A percentile compares a stretch with the other conserved stretches of the same genome.
These are phyloP conservation scores for Spheniscus humboldti DNA, from an alignment of 2,797 vertebrate genomes.

Conservation along the genomic window DNA sequence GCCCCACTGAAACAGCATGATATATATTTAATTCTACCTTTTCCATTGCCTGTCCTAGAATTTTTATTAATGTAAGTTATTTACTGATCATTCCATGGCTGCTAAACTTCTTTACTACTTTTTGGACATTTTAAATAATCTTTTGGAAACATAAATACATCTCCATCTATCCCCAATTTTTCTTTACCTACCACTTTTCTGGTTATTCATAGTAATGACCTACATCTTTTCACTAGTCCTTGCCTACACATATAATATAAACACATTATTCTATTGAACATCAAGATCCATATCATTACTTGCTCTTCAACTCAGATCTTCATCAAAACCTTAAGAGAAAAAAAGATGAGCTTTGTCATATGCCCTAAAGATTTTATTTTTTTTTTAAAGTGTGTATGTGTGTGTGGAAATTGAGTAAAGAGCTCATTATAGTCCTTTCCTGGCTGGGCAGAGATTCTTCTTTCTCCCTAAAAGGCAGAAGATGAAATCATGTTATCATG, in stretches of 20 bases:
- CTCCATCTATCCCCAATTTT: neutral
- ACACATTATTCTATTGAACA: neutral
- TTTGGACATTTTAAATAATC: neutral
- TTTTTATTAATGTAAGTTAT: neutral
- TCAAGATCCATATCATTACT: neutral
- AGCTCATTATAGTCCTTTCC: neutral
- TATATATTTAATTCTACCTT: neutral
- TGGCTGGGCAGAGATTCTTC: neutral
- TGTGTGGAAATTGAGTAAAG: neutral
- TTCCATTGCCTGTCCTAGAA: neutral
- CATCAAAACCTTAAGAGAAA: neutral
- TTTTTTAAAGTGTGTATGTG: no score
- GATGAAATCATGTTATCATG: neutral
- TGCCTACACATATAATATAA: neutral
- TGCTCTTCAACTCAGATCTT: neutral
- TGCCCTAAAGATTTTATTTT: neutral
- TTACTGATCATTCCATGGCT: neutral
- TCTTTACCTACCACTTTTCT: neutral
- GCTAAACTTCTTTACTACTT: neutral
- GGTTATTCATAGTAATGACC: neutral
- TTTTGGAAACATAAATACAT: neutral
- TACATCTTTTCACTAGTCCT: neutral
- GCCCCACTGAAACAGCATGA: neutral
- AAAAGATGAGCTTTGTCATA: neutral
- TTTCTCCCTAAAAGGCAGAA: neutral